A percentile compares a stretch with the other conserved stretches of the same genome.
Evolutionary conservation across 1,140 invertebrate genomes (phyloP).

Genomic region (Drosophila eugracilis): DNA sequence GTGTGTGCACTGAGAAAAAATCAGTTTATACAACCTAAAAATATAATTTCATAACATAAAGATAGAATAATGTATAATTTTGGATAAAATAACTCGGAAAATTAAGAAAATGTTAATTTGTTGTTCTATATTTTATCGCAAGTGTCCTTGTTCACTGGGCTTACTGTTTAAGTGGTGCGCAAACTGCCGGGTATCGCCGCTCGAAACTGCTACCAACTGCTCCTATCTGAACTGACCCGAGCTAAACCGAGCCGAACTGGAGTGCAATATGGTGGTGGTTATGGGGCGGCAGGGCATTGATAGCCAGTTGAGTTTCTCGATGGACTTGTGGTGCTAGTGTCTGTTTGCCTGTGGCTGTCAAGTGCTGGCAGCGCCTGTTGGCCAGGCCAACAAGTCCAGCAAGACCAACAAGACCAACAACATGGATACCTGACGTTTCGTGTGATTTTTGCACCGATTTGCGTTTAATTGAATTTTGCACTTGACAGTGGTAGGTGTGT

Average conservation of each 20-base stretch:
- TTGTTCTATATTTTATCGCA: too few species aligned
- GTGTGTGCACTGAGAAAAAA: slow-evolving; percentile 5
- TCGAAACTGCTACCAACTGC: slow-evolving; percentile 3
- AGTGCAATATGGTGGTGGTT: slow-evolving; percentile 23
- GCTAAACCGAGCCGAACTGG: slow-evolving; percentile 40
- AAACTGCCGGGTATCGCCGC: slow-evolving; percentile 11
- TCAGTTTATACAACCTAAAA: too few species aligned
- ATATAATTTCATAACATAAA: too few species aligned
- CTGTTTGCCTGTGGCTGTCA: slow-evolving; percentile 36
- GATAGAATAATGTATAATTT: too few species aligned
- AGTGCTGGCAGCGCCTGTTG: slow-evolving; percentile 17
- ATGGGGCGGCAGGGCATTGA: slow-evolving; percentile 41
- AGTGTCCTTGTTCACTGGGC: slow-evolving; percentile 22
- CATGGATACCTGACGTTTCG: slow-evolving; percentile 16
- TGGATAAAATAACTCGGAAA: too few species aligned
- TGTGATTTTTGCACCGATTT: slow-evolving; percentile 76
- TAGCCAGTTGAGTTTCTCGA: slow-evolving; percentile 45
- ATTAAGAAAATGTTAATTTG: too few species aligned
- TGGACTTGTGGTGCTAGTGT: slow-evolving; percentile 11
- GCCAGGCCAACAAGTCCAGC: slow-evolving; percentile 11
- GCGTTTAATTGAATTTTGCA: slow-evolving; percentile 79
- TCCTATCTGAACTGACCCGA: slow-evolving; percentile 33
- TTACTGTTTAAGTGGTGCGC: slow-evolving; percentile 55
- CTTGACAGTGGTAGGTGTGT: slow-evolving; percentile 46
- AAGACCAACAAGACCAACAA: neutral